phyloP scores from a whole-genome alignment of 2,113 vertebrate genomes.

The Smithornis capensis region DNA sequence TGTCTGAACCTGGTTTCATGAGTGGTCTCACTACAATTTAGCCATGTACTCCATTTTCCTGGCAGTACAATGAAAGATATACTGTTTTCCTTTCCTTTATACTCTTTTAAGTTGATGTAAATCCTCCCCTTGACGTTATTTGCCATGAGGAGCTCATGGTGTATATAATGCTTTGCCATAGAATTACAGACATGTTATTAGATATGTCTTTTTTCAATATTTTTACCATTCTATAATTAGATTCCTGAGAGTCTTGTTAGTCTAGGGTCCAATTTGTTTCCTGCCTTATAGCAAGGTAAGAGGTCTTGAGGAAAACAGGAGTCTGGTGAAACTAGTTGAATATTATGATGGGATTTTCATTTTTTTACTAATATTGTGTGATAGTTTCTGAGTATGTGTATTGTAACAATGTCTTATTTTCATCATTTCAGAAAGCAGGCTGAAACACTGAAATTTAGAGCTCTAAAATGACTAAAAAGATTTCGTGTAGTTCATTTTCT shows the following conservation, averaged over 20 bases:
- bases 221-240: slow-evolving; percentile 3
- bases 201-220: neutral
- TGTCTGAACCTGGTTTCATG: neutral
- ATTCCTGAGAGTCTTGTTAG: neutral
- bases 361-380: neutral
- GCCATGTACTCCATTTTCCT: neutral
- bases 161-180: neutral
- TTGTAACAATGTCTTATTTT: neutral
- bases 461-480: neutral
- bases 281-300: neutral
- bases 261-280: neutral
- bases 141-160: fast-evolving
- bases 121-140: neutral
- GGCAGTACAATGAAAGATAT: neutral
- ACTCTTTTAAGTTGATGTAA: neutral
- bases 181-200: neutral
- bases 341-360: neutral
- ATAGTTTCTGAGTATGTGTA: neutral
- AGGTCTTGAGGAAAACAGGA: neutral
- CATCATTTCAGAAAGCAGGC: neutral
- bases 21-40: neutral
- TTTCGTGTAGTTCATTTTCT: neutral
- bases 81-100: neutral
- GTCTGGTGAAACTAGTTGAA: neutral
- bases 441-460: neutral